Evolutionary conservation across 1,140 invertebrate genomes (phyloP), one percentile per base, ranked within the genome.

Genomic region (Drosophila santomea): DNA sequence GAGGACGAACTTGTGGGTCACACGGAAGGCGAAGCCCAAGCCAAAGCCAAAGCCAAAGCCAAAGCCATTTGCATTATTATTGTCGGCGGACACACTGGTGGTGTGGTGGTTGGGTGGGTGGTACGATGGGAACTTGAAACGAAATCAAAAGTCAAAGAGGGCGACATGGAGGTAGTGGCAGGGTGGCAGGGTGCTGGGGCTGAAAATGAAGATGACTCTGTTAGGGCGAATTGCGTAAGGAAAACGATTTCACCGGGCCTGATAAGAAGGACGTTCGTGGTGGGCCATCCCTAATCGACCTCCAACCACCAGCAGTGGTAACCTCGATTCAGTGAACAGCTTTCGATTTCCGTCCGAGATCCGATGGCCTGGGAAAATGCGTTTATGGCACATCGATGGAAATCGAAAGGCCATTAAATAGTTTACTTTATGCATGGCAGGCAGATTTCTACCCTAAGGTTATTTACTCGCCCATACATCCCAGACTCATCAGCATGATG

Each of bases 11-110:
- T 74, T 62, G 60, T 50, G 63, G 60, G 55, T 57, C 69, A 82
- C 73, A 72, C 75, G 83, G 67, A 82, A 89, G 84, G 72, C 48
- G 78, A 80, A 84, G 8, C 76, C 80, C 63, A 82, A 89, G 84
- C 76, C 80, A 60, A 82, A 89, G 84, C 76, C 48, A 78, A 82
- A 89, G 84, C 76, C 48, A 78, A 80, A 89, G 8, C 76, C 48
- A 80, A 80, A 89, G 73, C 75, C 80, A 89, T 88, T 88, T 90
- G 85, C 84, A 88, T 88, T 89, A 89, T 80, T 84, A 89, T 80
- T 84, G 74, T 74, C 61, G 66, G 51, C 28, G 59, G 41, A 48
- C 52, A 47, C 51, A 32, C 59, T 50, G 61, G 54, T 50, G 17
- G 17, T n/a, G 20, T 69, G 36, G 60, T 20, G 17, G 43, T 17